phyloP scores from a whole-genome alignment of 2,888 invertebrate species.

The Volucella inflata region DNA sequence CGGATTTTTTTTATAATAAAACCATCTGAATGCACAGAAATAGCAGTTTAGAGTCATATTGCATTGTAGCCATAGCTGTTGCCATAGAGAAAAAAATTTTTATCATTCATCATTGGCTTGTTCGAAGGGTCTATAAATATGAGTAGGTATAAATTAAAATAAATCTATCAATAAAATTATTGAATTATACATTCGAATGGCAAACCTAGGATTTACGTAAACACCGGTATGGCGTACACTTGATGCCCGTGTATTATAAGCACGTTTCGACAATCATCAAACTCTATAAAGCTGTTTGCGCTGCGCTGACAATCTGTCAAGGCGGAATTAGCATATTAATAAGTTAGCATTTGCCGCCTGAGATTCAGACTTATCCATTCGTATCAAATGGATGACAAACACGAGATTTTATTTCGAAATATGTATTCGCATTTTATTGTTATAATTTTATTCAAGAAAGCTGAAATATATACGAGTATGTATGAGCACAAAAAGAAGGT shows the following conservation, averaged over 20 bases:
- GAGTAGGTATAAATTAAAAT: neutral
- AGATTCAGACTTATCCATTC: constrained; percentile 16
- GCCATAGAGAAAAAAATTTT: too few relatives aligned
- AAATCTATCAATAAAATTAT: neutral
- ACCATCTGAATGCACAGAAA: too few relatives aligned
- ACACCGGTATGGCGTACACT: neutral
- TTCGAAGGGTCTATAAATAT: too few relatives aligned
- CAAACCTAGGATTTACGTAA: constrained; percentile 37
- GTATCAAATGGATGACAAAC: constrained; percentile 19
- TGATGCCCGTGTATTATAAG: constrained; percentile 33
- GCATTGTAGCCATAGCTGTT: too few relatives aligned
- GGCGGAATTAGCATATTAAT: constrained; percentile 37
- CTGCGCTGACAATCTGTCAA: constrained; percentile 13
- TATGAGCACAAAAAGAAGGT: too few relatives aligned
- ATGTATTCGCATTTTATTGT: neutral
- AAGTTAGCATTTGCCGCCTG: constrained; percentile 15
- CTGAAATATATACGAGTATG: neutral
- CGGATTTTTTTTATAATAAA: too few relatives aligned
- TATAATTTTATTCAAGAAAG: constrained; percentile 2
- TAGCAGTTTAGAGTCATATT: too few relatives aligned
- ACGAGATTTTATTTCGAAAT: constrained; percentile 40
- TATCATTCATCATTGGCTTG: too few relatives aligned
- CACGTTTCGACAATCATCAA: constrained; percentile 19
- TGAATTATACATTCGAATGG: constrained; percentile 10
- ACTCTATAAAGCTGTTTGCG: constrained; percentile 1